Evolutionary conservation across 2,797 vertebrate genomes (phyloP).

Genomic region (Cephalopachus bancanus): DNA sequence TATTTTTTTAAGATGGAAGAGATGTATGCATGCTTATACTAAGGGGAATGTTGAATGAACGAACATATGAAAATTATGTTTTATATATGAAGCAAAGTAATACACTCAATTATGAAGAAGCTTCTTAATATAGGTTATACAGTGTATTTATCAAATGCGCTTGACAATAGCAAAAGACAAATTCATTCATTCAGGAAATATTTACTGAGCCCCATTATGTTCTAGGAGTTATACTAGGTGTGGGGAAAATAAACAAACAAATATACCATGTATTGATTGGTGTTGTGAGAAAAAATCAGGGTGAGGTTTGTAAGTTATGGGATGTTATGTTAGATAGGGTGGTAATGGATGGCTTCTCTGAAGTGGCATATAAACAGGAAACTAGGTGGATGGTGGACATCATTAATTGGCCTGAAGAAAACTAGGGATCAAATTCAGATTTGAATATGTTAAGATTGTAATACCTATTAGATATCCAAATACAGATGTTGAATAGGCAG

Average conservation of each 20-base stretch:
- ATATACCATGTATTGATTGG: neutral
- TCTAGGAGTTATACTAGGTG: neutral
- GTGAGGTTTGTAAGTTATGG: neutral
- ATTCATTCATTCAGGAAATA: slow-evolving; percentile 54
- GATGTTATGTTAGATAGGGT: neutral
- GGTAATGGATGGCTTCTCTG: neutral
- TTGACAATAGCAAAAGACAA: neutral
- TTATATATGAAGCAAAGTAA: slow-evolving; percentile 14
- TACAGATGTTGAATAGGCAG: neutral
- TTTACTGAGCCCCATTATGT: neutral
- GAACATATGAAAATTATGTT: slow-evolving; percentile 16
- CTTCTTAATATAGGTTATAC: slow-evolving; percentile 2
- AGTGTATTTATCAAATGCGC: slow-evolving; percentile 45
- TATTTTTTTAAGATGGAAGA: slow-evolving; percentile 25
- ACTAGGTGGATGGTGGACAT: neutral
- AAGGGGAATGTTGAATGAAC: slow-evolving; percentile 53
- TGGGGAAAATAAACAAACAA: neutral
- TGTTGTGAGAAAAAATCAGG: slow-evolving; percentile 37
- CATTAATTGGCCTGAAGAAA: slow-evolving; percentile 24
- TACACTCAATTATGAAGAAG: neutral
- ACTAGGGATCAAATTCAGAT: neutral
- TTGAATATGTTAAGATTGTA: slow-evolving; percentile 46
- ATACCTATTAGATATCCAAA: neutral
- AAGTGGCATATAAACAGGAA: slow-evolving; percentile 27
- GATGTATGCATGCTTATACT: neutral